Percentiles rank a stretch among this genome's conserved stretches.
phyloP scores from a whole-genome alignment of 2,113 vertebrate species.

The Aepyceros melampus region DNA sequence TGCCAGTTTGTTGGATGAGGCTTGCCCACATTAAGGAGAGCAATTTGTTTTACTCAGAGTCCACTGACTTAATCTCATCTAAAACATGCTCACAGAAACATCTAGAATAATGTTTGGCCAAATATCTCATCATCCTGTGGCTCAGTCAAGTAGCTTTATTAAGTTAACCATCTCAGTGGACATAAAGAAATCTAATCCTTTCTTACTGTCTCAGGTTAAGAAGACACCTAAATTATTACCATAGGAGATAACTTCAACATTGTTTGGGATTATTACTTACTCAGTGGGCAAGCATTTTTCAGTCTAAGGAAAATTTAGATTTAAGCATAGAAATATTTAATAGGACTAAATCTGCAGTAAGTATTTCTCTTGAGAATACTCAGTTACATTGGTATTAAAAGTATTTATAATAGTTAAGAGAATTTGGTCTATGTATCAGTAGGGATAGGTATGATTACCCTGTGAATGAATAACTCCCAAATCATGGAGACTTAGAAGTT shows the following conservation, averaged over 20 bases:
- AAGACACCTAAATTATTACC: neutral
- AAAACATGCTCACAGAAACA: neutral
- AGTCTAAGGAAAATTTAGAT: neutral
- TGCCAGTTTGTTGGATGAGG: neutral
- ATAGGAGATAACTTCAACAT: neutral
- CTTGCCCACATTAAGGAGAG: neutral
- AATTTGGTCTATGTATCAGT: neutral
- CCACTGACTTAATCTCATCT: neutral
- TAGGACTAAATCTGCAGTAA: neutral
- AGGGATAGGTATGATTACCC: neutral
- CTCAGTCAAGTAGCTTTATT: neutral
- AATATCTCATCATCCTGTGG: neutral
- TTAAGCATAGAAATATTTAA: neutral
- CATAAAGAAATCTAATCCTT: neutral
- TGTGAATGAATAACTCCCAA: neutral
- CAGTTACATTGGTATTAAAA: neutral
- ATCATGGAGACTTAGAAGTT: neutral
- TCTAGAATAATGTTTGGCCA: neutral
- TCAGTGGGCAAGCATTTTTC: neutral
- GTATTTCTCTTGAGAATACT: neutral
- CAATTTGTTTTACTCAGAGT: neutral
- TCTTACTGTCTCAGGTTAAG: neutral
- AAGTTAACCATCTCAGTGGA: neutral
- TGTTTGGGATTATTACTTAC: neutral
- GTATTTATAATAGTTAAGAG: neutral